A percentile compares a stretch with the other conserved stretches of the same genome.
phyloP scores from a whole-genome alignment of 2,113 vertebrate species.

The Ptilonorhynchus violaceus region DNA sequence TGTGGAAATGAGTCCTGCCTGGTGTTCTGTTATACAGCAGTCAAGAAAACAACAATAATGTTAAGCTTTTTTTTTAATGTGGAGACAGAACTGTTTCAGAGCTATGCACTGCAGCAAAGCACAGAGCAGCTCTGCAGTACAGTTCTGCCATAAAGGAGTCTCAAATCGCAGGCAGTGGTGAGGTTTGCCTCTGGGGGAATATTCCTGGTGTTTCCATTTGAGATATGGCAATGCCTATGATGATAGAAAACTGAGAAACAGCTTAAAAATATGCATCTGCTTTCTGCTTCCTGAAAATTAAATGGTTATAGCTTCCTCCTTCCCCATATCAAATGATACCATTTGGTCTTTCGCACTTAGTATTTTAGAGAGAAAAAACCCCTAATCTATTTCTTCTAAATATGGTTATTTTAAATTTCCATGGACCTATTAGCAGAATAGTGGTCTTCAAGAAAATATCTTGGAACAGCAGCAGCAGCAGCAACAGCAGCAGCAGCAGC shows the following conservation, averaged over 20 bases:
- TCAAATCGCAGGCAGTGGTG: neutral
- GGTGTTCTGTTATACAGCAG: neutral
- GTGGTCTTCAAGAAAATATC: conserved; percentile 31
- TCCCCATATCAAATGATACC: neutral
- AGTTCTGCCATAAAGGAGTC: neutral
- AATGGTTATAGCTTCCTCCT: neutral
- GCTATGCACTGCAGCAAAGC: neutral
- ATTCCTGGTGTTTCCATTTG: neutral
- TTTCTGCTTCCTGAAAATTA: conserved; percentile 28
- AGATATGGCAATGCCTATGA: neutral
- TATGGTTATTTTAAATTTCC: neutral
- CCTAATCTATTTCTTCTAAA: neutral
- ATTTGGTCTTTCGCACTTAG: conserved; percentile 7
- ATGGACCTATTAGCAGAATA: neutral
- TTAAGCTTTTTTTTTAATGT: neutral
- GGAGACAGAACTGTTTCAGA: neutral
- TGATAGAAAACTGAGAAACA: neutral
- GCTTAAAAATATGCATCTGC: neutral
- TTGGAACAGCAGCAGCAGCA: conserved; percentile 23
- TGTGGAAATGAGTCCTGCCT: neutral
- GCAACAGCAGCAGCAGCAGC: neutral
- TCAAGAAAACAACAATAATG: neutral
- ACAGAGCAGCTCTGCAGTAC: neutral
- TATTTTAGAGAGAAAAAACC: neutral
- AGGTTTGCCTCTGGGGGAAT: neutral